These are phyloP conservation scores for Brachionus asplanchnoidis DNA, from an alignment of 1,140 invertebrate species.

Conservation along the genomic window DNA sequence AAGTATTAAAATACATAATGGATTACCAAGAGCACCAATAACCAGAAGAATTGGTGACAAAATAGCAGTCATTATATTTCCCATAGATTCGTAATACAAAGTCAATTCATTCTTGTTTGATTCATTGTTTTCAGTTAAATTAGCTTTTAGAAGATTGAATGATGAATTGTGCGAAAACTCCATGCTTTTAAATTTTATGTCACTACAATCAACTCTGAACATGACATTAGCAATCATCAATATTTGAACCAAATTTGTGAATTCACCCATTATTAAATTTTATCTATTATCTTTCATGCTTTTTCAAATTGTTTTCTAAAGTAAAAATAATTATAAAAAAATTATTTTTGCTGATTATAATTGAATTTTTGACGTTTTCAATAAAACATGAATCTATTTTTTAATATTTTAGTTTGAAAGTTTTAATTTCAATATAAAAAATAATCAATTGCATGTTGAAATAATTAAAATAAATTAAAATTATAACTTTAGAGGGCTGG, in stretches of 20 bases:
- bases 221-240: background rate
- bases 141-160: background rate
- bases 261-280: background rate
- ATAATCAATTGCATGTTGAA: too few relatives aligned
- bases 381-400: too few relatives aligned
- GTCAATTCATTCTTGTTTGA: background rate
- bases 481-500: too few relatives aligned
- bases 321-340: too few relatives aligned
- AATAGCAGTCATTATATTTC: constrained; percentile 1
- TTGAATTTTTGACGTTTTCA: too few relatives aligned
- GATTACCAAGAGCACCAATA: constrained; percentile 23
- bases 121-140: background rate
- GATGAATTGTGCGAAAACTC: background rate
- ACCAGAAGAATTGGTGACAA: constrained; percentile 15
- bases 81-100: background rate
- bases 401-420: too few relatives aligned
- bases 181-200: background rate
- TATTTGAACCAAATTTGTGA: background rate
- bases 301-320: background rate
- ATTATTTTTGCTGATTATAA: too few relatives aligned
- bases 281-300: background rate
- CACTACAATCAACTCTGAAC: background rate
- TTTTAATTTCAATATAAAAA: too few relatives aligned
- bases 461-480: too few relatives aligned
- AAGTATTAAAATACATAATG: background rate